These are phyloP conservation scores for Dermochelys coriacea DNA, from an alignment of 2,797 vertebrate genomes.

Conservation along the genomic window DNA sequence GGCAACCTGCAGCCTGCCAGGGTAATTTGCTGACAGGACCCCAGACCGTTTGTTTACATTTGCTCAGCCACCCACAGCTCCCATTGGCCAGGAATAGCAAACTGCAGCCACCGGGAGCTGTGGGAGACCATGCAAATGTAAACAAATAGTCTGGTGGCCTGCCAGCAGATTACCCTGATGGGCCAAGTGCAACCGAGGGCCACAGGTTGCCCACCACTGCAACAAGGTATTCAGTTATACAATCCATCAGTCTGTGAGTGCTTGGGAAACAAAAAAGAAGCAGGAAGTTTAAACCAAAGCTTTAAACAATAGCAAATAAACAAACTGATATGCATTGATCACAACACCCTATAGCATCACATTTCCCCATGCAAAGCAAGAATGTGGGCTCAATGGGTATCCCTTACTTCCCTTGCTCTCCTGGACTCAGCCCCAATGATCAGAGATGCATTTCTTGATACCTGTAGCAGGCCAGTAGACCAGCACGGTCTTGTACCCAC, in stretches of 20 bases:
- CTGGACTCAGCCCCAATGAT: conserved; percentile 13
- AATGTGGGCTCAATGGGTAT: too few relatives aligned
- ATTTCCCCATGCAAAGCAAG: conserved; percentile 41
- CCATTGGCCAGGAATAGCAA: too few relatives aligned
- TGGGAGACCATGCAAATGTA: too few relatives aligned
- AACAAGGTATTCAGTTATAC: background rate
- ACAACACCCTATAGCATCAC: conserved; percentile 48
- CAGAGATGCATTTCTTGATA: background rate
- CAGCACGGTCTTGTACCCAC: background rate
- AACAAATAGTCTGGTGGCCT: too few relatives aligned
- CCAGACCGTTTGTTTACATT: too few relatives aligned
- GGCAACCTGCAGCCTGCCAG: too few relatives aligned
- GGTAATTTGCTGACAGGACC: too few relatives aligned
- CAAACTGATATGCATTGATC: conserved; percentile 44
- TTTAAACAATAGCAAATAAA: conserved; percentile 9
- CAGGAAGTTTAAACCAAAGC: conserved; percentile 18
- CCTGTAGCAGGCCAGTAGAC: background rate
- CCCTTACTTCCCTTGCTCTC: background rate
- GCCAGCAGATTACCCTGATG: too few relatives aligned
- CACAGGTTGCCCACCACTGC: too few relatives aligned
- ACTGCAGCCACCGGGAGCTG: too few relatives aligned
- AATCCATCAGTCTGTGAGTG: background rate
- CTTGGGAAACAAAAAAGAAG: conserved; percentile 25
- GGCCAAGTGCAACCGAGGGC: too few relatives aligned
- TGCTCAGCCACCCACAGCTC: too few relatives aligned